phyloP scores from a whole-genome alignment of 1,140 invertebrate genomes.

The Brachionus sp. region DNA sequence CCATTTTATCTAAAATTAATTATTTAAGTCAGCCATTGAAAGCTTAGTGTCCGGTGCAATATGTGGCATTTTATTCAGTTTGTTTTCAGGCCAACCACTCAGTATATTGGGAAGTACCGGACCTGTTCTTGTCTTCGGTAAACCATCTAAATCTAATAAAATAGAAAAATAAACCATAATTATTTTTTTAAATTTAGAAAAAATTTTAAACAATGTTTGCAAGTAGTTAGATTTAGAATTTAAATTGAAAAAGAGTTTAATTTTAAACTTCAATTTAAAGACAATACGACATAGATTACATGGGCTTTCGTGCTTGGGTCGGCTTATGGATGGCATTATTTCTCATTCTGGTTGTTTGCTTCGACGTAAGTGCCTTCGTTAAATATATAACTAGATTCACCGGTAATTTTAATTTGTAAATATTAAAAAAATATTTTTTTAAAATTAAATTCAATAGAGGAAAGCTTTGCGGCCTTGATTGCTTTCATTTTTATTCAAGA shows the following conservation, averaged over 20 bases:
- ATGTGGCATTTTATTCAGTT: conserved; percentile 89
- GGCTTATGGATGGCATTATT: conserved; percentile 93
- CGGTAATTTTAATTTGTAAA: conserved; percentile 54
- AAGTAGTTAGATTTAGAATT: conserved; percentile 61
- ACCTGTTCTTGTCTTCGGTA: conserved; percentile 95
- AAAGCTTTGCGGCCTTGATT: conserved; percentile 98
- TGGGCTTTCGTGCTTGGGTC: conserved; percentile 89
- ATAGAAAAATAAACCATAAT: conserved; percentile 45
- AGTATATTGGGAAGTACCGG: conserved; percentile 96
- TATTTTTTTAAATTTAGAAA: conserved; percentile 49
- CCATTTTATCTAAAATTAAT: conserved; percentile 56
- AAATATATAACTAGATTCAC: conserved; percentile 84
- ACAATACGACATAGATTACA: conserved; percentile 75
- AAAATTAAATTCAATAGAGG: conserved; percentile 65
- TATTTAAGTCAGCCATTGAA: conserved; percentile 94
- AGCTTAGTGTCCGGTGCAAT: conserved; percentile 90
- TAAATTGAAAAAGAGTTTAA: neutral
- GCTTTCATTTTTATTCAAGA: conserved; percentile 98
- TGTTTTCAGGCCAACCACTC: conserved; percentile 94
- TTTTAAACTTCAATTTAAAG: conserved; percentile 63
- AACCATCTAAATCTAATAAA: conserved; percentile 68
- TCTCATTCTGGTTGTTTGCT: conserved; percentile 80
- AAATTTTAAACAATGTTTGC: conserved; percentile 62
- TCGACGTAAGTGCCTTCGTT: conserved; percentile 93
- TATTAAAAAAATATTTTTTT: neutral